Percentiles rank a stretch among this genome's conserved stretches.
Evolutionary conservation across 2,888 invertebrate genomes (phyloP).

Genomic region (Pandemis cinnamomeana): DNA sequence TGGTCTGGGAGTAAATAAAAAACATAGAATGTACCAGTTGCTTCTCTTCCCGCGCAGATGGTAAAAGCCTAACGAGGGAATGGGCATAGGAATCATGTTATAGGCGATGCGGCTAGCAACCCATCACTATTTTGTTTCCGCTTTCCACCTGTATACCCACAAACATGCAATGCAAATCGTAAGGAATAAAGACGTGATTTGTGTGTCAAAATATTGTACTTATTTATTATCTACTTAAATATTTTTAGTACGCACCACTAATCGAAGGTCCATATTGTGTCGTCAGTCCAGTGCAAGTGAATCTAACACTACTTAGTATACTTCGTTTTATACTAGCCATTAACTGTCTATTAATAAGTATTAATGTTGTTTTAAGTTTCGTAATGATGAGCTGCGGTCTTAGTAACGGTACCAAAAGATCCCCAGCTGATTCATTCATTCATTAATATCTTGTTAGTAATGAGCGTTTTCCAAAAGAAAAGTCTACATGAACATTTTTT

Average conservation of each 20-base stretch:
- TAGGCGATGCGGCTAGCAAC: no score
- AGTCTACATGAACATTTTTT: no score
- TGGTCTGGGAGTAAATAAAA: no score
- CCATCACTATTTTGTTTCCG: no score
- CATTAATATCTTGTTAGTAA: neutral
- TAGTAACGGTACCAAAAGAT: neutral
- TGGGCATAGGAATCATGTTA: no score
- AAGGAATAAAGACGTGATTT: no score
- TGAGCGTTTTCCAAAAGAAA: no score
- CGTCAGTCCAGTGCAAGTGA: slow-evolving; percentile 15
- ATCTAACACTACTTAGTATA: neutral
- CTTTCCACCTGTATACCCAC: no score
- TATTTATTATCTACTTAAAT: neutral
- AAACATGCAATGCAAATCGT: no score
- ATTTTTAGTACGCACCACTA: neutral
- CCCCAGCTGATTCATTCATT: neutral
- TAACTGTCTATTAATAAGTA: slow-evolving; percentile 6
- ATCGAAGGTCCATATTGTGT: slow-evolving; percentile 27
- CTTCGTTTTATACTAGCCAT: slow-evolving; percentile 30
- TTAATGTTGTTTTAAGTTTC: slow-evolving; percentile 20
- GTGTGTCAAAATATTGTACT: neutral
- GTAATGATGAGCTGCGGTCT: slow-evolving; percentile 8
- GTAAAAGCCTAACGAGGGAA: no score
- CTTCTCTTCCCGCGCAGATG: no score
- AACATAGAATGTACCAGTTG: no score